These are phyloP conservation scores for Anoplopoma fimbria DNA, from an alignment of 2,113 vertebrate species.

Conservation along the genomic window DNA sequence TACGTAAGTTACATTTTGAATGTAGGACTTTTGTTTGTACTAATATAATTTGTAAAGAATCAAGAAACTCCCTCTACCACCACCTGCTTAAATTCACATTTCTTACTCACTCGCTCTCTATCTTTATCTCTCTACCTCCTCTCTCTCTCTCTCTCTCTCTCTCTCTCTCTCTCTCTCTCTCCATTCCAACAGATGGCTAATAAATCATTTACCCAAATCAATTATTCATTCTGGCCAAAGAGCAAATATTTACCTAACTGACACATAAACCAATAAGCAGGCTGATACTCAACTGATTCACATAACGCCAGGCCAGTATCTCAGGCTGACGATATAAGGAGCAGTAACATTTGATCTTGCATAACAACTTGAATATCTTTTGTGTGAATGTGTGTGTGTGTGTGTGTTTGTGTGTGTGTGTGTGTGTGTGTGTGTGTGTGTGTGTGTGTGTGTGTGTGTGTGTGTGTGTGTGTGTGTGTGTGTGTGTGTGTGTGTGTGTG, in stretches of 20 bases:
- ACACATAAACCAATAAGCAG: conserved; percentile 44
- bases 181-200: conserved; percentile 85
- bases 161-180: not conserved
- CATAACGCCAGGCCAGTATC: not conserved
- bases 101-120: not conserved
- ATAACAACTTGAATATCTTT: conserved; percentile 25
- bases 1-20: not conserved
- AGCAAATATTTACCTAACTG: conserved; percentile 88
- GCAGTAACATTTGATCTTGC: conserved; percentile 32
- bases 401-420: conserved; percentile 2
- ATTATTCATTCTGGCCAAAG: conserved; percentile 89
- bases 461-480: conserved; percentile 1
- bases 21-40: no score
- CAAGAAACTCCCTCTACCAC: not conserved
- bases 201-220: conserved; percentile 90
- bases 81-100: not conserved
- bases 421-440: not conserved
- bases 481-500: not conserved
- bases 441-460: conserved; percentile 1
- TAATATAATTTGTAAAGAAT: not conserved
- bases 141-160: not conserved
- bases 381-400: not conserved
- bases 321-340: conserved; percentile 24
- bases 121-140: not conserved
- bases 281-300: conserved; percentile 6